Conservation (phyloP, 1,140 invertebrate genomes). For the Heterodera schachtii region DNA sequence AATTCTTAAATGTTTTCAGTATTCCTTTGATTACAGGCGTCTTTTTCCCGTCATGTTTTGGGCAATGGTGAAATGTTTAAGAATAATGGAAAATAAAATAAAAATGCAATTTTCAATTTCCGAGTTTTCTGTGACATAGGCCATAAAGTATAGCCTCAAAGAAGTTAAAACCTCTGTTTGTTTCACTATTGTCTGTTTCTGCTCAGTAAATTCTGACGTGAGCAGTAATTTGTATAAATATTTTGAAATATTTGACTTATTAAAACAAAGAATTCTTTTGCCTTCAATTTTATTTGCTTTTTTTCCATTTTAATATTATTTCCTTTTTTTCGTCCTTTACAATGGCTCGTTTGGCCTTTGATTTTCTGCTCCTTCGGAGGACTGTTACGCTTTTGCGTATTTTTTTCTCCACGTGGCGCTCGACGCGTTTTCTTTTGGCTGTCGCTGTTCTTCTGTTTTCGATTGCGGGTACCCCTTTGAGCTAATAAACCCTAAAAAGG, state of each 20-base stretch:
- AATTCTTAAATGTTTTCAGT: too few species aligned
- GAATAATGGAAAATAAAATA: too few species aligned
- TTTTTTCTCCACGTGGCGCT: constrained; percentile 43
- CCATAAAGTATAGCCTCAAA: not conserved
- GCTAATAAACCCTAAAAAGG: not conserved
- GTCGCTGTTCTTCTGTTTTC: constrained; percentile 48
- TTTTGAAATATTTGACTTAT: not conserved
- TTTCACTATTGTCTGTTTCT: not conserved
- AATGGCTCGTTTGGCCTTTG: constrained; percentile 30
- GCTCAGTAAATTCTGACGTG: not conserved
- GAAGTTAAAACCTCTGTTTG: not conserved
- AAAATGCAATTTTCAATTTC: not conserved
- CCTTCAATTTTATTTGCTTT: not conserved
- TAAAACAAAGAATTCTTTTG: not conserved
- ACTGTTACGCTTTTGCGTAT: constrained; percentile 33
- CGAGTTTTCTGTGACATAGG: not conserved
- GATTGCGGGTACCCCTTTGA: constrained; percentile 41
- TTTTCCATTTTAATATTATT: not conserved
- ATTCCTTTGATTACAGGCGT: not conserved
- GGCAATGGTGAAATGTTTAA: not conserved
- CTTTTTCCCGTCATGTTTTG: not conserved
- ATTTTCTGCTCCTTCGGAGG: constrained; percentile 34
- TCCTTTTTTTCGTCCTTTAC: not conserved
- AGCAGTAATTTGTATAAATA: not conserved
- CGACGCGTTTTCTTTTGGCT: constrained; percentile 37